These are phyloP conservation scores for Spodoptera picta DNA, from an alignment of 2,888 invertebrate genomes.

Conservation along the genomic window DNA sequence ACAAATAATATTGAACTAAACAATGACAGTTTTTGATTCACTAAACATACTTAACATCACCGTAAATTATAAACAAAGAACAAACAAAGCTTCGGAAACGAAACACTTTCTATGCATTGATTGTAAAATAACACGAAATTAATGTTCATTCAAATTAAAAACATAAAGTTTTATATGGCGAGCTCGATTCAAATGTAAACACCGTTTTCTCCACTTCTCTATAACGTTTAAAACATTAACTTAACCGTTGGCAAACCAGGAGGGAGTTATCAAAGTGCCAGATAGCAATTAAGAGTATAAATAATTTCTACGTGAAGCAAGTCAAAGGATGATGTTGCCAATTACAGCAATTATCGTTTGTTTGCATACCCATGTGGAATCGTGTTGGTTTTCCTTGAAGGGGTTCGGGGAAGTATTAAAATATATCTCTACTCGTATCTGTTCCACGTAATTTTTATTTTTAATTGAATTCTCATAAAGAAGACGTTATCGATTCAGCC, in stretches of 20 bases:
- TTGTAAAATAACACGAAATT: too few species aligned
- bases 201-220: constrained; percentile 9
- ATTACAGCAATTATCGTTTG: constrained; percentile 51
- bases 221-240: constrained; percentile 15
- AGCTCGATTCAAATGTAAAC: constrained; percentile 1
- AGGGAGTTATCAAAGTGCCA: constrained; percentile 29
- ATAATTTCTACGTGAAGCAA: constrained; percentile 35
- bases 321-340: constrained; percentile 36
- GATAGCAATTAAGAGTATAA: constrained; percentile 39
- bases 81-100: not conserved
- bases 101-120: too few species aligned
- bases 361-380: constrained; percentile 15
- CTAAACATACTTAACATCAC: too few species aligned
- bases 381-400: too few species aligned
- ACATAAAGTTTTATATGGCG: constrained; percentile 5
- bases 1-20: too few species aligned
- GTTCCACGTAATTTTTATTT: too few species aligned
- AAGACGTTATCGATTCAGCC: too few species aligned
- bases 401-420: too few species aligned
- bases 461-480: too few species aligned
- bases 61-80: too few species aligned
- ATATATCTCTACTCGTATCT: too few species aligned
- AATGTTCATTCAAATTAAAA: not conserved
- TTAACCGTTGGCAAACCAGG: constrained; percentile 12
- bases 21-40: too few species aligned